phyloP scores from a whole-genome alignment of 1,140 invertebrate species.

The Aphelenchoides besseyi region DNA sequence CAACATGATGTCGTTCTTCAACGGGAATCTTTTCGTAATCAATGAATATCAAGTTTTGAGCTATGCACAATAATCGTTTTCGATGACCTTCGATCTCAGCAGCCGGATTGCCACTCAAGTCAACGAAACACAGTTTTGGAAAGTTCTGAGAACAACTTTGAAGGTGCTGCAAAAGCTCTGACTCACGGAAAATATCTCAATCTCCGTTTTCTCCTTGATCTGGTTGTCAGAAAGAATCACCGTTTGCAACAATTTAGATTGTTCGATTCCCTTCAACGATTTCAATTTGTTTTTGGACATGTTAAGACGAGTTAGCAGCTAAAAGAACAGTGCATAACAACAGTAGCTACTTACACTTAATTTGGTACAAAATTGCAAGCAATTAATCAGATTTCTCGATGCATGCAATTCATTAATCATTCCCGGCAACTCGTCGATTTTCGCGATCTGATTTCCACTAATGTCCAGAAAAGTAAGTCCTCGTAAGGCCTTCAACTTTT shows the following conservation, averaged over 20 bases:
- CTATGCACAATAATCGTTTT: slow-evolving; percentile 28
- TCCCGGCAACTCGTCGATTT: slow-evolving; percentile 38
- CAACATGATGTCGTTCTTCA: slow-evolving; percentile 27
- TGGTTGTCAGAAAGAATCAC: slow-evolving; percentile 31
- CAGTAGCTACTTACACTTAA: slow-evolving; percentile 16
- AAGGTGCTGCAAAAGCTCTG: not conserved
- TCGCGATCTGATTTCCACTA: slow-evolving; percentile 29
- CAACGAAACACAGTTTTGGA: slow-evolving; percentile 29
- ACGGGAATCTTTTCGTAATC: slow-evolving; percentile 33
- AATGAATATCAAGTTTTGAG: slow-evolving; percentile 20
- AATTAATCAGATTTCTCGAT: slow-evolving; percentile 19
- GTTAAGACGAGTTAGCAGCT: slow-evolving; percentile 32
- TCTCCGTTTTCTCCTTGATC: slow-evolving; percentile 35
- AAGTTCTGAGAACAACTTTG: slow-evolving; percentile 33
- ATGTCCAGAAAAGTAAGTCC: slow-evolving; percentile 29
- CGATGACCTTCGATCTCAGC: slow-evolving; percentile 29
- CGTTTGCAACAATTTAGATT: slow-evolving; percentile 28
- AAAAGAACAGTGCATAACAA: no score
- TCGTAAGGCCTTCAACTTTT: slow-evolving; percentile 28
- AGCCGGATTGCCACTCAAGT: slow-evolving; percentile 33
- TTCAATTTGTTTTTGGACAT: slow-evolving; percentile 29
- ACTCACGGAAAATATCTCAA: slow-evolving; percentile 33
- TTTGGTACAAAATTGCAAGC: slow-evolving; percentile 26
- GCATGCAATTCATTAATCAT: slow-evolving; percentile 27
- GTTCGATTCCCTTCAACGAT: slow-evolving; percentile 33